Evolutionary conservation across 2,888 invertebrate genomes (phyloP), one percentile per base, ranked within the genome.

Genomic region (Leptinotarsa tumamoca): DNA sequence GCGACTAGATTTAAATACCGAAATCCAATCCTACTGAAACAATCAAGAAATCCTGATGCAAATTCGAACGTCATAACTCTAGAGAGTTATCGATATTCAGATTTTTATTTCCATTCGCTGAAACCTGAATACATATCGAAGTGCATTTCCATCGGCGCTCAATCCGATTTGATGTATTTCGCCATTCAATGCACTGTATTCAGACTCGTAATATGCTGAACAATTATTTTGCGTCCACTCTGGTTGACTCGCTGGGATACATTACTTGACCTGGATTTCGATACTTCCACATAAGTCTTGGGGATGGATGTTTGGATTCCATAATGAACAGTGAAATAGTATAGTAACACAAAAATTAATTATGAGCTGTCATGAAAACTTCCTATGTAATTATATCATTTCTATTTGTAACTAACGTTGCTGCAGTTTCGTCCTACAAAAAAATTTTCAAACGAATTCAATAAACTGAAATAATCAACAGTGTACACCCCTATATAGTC

Each of bases 51-150:
- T 58, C 23, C 21, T 15, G 14, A 58, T 27, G 58, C 58, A 58
- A 58, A 58, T 58, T 58, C 58, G 58, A 58, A 58, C 58, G 58
- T 21, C 58, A 58, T 58, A 58, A 58, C 58, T 58, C 21, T 0
- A 15, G 4, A 23, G 58, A 58, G 14, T 23, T 58, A 23, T 27
- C 23, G 58, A 58, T 58, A 58, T 58, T 17, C 23, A 58, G 15
- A 58, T 14, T 58, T 58, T 58, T 58, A 58, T 27, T 23, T 58
- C 58, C 58, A 58, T 58, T 23, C 23, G 14, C 14, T 58, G 21
- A 23, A 13, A 58, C 2, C 58, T 58, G 58, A 58, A 58, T 58
- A 58, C 27, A 23, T 27, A 15, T 4, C 23, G 14, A 58, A 23
- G 23, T 15, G 58, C 58, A 23, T 14, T 23, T 58, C 58, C 15